Conservation (phyloP, 2,888 invertebrate genomes). For the Leptopterna dolabrata region DNA sequence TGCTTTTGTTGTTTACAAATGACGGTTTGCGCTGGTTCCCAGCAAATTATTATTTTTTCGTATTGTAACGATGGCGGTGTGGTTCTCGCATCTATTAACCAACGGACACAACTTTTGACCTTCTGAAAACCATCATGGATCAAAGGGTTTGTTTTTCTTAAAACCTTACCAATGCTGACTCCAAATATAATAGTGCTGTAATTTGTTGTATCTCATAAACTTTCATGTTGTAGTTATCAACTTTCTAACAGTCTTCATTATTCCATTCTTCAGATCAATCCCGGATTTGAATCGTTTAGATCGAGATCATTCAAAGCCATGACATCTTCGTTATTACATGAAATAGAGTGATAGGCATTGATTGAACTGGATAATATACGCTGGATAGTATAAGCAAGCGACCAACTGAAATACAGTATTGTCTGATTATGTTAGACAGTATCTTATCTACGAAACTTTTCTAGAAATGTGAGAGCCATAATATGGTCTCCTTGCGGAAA, state of each 20-base stretch:
- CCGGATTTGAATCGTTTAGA: too few species aligned
- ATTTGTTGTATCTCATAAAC: neutral
- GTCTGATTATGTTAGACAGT: too few species aligned
- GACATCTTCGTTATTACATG: too few species aligned
- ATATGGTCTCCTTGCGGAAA: too few species aligned
- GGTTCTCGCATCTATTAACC: neutral
- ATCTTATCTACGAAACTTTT: too few species aligned
- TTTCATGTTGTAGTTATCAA: neutral
- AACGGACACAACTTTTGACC: neutral
- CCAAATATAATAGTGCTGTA: neutral
- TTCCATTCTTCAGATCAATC: neutral
- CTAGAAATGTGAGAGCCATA: too few species aligned
- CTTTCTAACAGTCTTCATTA: too few species aligned
- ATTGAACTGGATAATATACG: too few species aligned
- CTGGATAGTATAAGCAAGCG: too few species aligned
- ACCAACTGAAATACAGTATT: too few species aligned
- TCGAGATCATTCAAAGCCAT: too few species aligned
- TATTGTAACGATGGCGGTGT: neutral
- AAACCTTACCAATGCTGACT: neutral
- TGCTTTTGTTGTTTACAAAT: neutral
- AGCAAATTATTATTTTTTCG: neutral
- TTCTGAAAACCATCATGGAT: neutral
- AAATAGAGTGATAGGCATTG: too few species aligned
- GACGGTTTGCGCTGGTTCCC: neutral
- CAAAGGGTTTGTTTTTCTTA: neutral